phyloP scores from a whole-genome alignment of 2,113 vertebrate species.

The Eupsittula cactorum region DNA sequence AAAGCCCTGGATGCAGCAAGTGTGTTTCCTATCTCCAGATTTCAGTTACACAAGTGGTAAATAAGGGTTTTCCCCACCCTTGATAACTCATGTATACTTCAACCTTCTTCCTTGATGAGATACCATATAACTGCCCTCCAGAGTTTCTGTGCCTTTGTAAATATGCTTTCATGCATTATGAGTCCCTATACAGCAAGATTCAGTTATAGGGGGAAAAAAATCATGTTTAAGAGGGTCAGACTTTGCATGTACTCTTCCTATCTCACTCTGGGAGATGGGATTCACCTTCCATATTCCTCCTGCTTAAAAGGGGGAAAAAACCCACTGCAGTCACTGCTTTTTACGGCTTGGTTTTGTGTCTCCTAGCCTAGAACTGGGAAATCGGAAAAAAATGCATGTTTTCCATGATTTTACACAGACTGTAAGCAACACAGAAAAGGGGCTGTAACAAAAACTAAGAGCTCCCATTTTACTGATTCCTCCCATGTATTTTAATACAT shows the following conservation, averaged over 20 bases:
- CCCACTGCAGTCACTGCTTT: background rate
- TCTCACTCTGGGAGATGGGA: background rate
- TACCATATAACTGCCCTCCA: background rate
- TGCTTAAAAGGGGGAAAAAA: background rate
- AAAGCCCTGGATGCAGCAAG: background rate
- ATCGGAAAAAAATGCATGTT: background rate
- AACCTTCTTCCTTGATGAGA: constrained; percentile 18
- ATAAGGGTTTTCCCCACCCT: background rate
- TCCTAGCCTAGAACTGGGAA: background rate
- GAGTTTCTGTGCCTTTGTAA: background rate
- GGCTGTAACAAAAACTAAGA: background rate
- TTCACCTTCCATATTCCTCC: background rate
- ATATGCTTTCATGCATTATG: background rate
- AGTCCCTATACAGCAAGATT: background rate
- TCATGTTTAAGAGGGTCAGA: background rate
- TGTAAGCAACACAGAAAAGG: background rate
- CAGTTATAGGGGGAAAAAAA: background rate
- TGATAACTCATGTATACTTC: background rate
- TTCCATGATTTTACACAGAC: background rate
- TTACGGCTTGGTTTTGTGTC: background rate
- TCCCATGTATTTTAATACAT: background rate
- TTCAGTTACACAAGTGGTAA: background rate
- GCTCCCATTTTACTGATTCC: background rate
- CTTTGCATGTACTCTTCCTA: background rate
- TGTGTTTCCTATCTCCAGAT: background rate